Percentiles rank a stretch among this genome's conserved stretches.
These are phyloP conservation scores for Antheraea pernyi DNA, from an alignment of 1,140 invertebrate genomes.

Conservation along the genomic window DNA sequence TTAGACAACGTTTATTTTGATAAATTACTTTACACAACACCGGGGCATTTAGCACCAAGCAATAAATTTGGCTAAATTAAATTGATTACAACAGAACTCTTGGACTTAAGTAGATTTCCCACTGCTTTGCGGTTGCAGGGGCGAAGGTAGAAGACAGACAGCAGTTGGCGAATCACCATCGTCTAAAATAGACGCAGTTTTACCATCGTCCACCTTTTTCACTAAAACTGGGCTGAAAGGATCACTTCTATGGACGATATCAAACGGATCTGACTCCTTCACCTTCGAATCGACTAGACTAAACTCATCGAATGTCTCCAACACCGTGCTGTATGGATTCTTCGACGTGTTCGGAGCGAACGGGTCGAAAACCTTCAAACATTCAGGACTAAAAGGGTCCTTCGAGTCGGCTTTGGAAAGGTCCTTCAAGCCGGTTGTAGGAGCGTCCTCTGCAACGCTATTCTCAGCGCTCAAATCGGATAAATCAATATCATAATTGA, in stretches of 20 bases:
- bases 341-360: slow-evolving; percentile 46
- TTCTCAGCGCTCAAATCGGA: slow-evolving; percentile 86
- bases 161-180: slow-evolving; percentile 79
- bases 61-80: slow-evolving; percentile 15
- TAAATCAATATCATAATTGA: slow-evolving; percentile 87
- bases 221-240: slow-evolving; percentile 29
- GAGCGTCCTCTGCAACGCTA: slow-evolving; percentile 81
- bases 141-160: slow-evolving; percentile 82
- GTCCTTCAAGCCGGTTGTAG: slow-evolving; percentile 38
- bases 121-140: slow-evolving; percentile 78
- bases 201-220: slow-evolving; percentile 21
- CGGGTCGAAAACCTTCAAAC: slow-evolving; percentile 47
- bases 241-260: slow-evolving; percentile 46
- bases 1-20: neutral
- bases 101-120: slow-evolving; percentile 34
- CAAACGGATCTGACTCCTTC: slow-evolving; percentile 46
- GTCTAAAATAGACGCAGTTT: slow-evolving; percentile 77
- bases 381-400: slow-evolving; percentile 60
- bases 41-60: slow-evolving; percentile 23
- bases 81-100: neutral
- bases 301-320: slow-evolving; percentile 64
- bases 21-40: neutral
- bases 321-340: slow-evolving; percentile 18
- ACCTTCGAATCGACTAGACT: slow-evolving; percentile 44
- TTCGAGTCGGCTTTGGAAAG: slow-evolving; percentile 34